Evolutionary conservation across 2,113 vertebrate species (phyloP).

Genomic region (Orientallactaga bullata): DNA sequence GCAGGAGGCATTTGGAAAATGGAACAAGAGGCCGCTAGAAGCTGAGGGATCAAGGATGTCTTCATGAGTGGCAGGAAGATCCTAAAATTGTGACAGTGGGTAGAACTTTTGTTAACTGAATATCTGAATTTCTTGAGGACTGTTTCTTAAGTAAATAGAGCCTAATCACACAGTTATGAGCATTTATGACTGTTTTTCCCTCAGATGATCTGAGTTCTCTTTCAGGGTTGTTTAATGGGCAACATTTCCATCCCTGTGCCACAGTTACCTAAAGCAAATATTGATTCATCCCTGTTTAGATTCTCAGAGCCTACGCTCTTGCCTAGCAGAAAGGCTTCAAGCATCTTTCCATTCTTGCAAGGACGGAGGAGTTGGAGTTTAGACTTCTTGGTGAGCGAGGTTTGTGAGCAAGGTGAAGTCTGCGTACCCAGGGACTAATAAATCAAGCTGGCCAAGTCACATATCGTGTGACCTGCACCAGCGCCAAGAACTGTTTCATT

Average conservation of each 20-base stretch:
- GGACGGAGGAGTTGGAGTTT: neutral
- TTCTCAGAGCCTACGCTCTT: neutral
- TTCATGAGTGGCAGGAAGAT: neutral
- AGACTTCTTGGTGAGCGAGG: neutral
- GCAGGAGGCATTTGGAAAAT: neutral
- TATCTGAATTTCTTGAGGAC: conserved; percentile 30
- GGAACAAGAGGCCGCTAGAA: neutral
- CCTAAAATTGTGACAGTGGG: neutral
- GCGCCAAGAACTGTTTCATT: neutral
- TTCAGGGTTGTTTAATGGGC: neutral
- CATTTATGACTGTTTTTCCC: neutral
- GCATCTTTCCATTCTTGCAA: neutral
- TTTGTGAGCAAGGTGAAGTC: neutral
- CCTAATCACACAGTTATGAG: neutral
- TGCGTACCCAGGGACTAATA: neutral
- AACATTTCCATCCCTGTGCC: neutral
- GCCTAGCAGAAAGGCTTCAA: neutral
- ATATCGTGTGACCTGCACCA: neutral
- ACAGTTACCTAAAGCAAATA: neutral
- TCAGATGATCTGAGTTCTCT: neutral
- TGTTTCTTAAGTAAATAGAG: neutral
- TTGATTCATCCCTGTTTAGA: neutral
- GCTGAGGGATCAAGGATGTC: neutral
- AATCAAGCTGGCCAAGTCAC: neutral
- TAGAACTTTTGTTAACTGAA: neutral